Evolutionary conservation across 2,113 vertebrate genomes (phyloP).

Genomic region (Apeltes quadracus): DNA sequence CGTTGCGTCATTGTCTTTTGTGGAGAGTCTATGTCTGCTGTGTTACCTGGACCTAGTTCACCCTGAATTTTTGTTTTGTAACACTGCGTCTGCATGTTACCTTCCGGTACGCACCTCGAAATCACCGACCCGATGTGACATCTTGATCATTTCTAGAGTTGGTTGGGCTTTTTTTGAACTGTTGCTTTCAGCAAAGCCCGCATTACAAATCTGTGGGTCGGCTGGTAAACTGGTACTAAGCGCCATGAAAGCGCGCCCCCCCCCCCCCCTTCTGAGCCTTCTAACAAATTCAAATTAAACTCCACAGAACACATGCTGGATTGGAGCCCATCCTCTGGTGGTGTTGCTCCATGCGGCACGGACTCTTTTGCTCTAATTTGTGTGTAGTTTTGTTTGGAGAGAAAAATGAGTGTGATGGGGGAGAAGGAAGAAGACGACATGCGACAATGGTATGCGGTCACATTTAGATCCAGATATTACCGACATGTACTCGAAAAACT

Average conservation of each 20-base stretch:
- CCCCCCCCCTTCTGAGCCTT: background rate
- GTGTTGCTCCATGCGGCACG: slow-evolving; percentile 41
- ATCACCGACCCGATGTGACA: too few species aligned
- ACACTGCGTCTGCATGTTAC: too few species aligned
- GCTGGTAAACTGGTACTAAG: background rate
- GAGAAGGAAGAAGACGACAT: background rate
- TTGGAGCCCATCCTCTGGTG: slow-evolving; percentile 39
- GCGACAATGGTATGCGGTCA: slow-evolving; percentile 22
- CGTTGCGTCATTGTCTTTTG: too few species aligned
- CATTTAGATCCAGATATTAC: background rate
- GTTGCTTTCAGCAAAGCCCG: background rate
- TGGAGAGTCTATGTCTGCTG: too few species aligned
- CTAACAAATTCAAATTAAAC: background rate
- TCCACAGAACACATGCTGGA: background rate
- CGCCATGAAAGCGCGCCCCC: too few species aligned
- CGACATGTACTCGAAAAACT: background rate
- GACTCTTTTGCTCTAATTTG: background rate
- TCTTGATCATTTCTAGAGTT: too few species aligned
- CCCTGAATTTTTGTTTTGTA: too few species aligned
- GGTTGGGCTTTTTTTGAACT: too few species aligned
- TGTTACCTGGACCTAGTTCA: too few species aligned
- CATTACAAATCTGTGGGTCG: background rate
- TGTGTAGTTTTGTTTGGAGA: background rate
- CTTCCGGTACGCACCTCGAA: too few species aligned
- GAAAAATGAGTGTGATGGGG: slow-evolving; percentile 2